Evolutionary conservation across 2,797 vertebrate species (phyloP), one percentile per base, ranked within the genome.

Genomic region (Anguilla marmorata): DNA sequence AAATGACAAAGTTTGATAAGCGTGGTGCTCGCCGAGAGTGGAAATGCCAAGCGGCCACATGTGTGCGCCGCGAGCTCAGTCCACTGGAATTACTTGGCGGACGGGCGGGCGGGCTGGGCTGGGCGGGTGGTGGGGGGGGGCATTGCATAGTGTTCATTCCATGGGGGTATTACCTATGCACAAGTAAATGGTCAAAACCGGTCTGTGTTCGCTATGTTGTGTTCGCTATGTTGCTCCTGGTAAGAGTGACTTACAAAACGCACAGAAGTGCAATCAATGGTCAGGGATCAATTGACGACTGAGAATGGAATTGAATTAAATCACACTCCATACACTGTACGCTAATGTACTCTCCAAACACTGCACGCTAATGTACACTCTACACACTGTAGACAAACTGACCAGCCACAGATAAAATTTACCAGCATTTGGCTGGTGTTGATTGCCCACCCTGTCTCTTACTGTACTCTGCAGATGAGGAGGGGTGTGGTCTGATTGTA

Each of bases 1-100:
- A 90, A 91, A 88, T 82, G 12, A 37, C 83, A 74, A 63, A 60
- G 80, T 89, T 89, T 82, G 85, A 90, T 86, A 84, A 74, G 88
- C 79, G 76, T 72, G 60, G 56, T 66, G 85, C 45, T 45, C 41
- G n/a, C 24, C 60, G 66, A 37, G 83, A 83, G n/a, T 6, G 84
- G 86, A 86, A 76, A 79, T 0, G 27, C 69, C 69, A 33, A 74
- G 14, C 27, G 3, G 72, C 27, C 76, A 50, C 41, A 50, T 74
- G 69, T 74, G 63, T 1, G 7, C 79, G 16, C 79, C 1, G 6
- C 21, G 16, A 27, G 45, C 76, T 48, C 16, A n/a, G 16, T n/a
- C n/a, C 21, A 82, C 21, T 19, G 72, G 66, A 63, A 63, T 24
- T 63, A 63, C 60, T 63, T 14, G 19, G 56, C 1, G 19, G 56